phyloP scores from a whole-genome alignment of 2,888 invertebrate species.

The Dasysyrphus albostriatus region DNA sequence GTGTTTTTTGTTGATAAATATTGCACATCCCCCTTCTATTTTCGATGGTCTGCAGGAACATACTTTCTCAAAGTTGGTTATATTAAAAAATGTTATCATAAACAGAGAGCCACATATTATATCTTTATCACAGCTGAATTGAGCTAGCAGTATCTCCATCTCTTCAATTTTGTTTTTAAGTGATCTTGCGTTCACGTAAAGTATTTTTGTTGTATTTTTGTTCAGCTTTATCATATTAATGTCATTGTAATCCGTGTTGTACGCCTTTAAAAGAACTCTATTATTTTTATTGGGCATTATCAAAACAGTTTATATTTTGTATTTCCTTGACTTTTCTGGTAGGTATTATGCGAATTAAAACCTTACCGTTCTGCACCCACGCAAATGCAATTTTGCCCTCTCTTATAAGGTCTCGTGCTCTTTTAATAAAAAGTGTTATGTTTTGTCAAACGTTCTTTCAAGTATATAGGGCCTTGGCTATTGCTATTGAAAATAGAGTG shows the following conservation, averaged over 20 bases:
- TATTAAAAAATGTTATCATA: not conserved
- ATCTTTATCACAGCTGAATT: not conserved
- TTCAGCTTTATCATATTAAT: not conserved
- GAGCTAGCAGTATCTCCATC: not conserved
- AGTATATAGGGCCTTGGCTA: not conserved
- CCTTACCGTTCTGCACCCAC: constrained; percentile 9
- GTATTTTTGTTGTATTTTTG: constrained; percentile 2
- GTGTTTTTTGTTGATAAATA: constrained; percentile 5
- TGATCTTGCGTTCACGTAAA: not conserved
- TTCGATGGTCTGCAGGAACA: constrained; percentile 2
- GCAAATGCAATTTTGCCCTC: constrained; percentile 5
- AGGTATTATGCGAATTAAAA: not conserved
- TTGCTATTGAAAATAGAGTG: not conserved
- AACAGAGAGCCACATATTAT: constrained; percentile 4
- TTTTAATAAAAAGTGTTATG: not conserved
- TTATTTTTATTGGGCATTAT: not conserved
- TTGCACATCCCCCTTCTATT: constrained; percentile 1
- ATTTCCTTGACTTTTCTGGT: constrained; percentile 2
- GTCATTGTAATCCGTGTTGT: too few species aligned
- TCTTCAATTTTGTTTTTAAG: constrained; percentile 4
- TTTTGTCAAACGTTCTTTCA: not conserved
- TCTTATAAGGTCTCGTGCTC: not conserved
- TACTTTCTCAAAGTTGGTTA: too few species aligned
- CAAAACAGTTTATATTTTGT: not conserved
- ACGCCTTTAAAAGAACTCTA: too few species aligned